Percentiles rank a stretch among this genome's conserved stretches.
These are phyloP conservation scores for Alviniconcha marisindica DNA, from an alignment of 1,140 invertebrate species.

Conservation along the genomic window DNA sequence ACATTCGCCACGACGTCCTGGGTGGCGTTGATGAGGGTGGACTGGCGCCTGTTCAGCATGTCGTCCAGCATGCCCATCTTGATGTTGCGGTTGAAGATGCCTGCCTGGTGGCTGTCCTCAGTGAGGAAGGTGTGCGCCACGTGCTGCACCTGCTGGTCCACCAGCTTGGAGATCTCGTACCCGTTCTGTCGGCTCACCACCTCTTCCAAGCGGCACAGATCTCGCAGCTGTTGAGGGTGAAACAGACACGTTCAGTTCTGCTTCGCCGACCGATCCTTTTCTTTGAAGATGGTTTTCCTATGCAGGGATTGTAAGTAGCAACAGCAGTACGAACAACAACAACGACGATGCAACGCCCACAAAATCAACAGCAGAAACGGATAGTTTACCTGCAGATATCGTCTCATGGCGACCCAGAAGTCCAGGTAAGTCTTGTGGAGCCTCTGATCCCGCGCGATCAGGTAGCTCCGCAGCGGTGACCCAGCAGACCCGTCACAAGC, in stretches of 20 bases:
- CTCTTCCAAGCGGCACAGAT: not conserved
- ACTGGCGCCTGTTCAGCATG: not conserved
- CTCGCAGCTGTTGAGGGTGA: slow-evolving; percentile 27
- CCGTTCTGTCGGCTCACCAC: not conserved
- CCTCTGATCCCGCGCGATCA: not conserved
- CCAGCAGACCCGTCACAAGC: slow-evolving; percentile 24
- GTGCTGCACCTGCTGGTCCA: not conserved
- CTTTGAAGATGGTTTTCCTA: too few species aligned
- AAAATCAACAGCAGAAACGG: too few species aligned
- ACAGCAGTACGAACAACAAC: too few species aligned
- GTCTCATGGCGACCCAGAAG: slow-evolving; percentile 23
- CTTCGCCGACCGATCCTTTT: too few species aligned
- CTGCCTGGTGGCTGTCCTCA: not conserved
- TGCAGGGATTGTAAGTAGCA: too few species aligned
- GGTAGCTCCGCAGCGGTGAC: slow-evolving; percentile 14
- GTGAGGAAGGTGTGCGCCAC: not conserved
- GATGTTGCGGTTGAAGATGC: not conserved
- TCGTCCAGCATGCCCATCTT: not conserved
- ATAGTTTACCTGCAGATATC: slow-evolving; percentile 31
- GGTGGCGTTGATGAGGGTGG: slow-evolving; percentile 12
- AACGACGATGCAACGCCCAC: too few species aligned
- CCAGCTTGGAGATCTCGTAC: not conserved
- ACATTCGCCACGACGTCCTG: slow-evolving; percentile 34
- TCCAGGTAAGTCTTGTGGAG: slow-evolving; percentile 21
- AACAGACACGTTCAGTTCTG: too few species aligned